Evolutionary conservation across 92 coral and sea anemone genomes (phyloP).

Genomic region (Epizoanthus stellaris): DNA sequence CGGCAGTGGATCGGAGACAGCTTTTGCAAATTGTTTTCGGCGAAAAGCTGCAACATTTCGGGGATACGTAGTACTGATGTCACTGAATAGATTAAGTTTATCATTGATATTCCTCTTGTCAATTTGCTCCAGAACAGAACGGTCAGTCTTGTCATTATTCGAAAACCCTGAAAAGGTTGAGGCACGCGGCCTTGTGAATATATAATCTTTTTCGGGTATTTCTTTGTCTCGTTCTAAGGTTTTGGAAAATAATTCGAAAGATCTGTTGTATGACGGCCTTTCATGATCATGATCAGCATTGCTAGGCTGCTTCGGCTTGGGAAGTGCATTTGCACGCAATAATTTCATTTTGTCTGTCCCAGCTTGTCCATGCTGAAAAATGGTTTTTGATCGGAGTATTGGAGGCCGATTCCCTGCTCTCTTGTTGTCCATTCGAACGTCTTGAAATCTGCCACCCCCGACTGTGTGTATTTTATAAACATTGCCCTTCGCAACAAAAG

Average conservation of each 20-base stretch:
- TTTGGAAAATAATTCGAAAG: background rate
- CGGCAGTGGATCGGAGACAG: constrained; percentile 2
- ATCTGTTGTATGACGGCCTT: background rate
- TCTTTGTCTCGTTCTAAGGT: background rate
- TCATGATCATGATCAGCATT: background rate
- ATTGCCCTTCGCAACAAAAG: background rate
- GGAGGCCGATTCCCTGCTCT: background rate
- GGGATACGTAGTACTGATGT: background rate
- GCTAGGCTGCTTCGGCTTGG: background rate
- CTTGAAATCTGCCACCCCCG: background rate
- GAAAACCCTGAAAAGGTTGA: constrained; percentile 14
- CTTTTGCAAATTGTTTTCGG: constrained; percentile 1
- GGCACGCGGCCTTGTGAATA: background rate
- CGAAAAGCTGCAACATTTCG: background rate
- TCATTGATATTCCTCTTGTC: background rate
- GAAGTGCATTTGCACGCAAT: background rate
- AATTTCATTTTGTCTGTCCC: background rate
- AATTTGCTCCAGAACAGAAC: background rate
- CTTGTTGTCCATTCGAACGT: background rate
- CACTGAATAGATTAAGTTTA: background rate
- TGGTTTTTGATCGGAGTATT: background rate
- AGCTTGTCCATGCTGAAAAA: background rate
- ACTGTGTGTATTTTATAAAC: background rate
- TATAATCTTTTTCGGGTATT: background rate
- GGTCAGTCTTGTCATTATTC: background rate